Base-by-base conservation (phyloP, 2,113 vertebrate genomes). In the Eolophus roseicapilla region DNA sequence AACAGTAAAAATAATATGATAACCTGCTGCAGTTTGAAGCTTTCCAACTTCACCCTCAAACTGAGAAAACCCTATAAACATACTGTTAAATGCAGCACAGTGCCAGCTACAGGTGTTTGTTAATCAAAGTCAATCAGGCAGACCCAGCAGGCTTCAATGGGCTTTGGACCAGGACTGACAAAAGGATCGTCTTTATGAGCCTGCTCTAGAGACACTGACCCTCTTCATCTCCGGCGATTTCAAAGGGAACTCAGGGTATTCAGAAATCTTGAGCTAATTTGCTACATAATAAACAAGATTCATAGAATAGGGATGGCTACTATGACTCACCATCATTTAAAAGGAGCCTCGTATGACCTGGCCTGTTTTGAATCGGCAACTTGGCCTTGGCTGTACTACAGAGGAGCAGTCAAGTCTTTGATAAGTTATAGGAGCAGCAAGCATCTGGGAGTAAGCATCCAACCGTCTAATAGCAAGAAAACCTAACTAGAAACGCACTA, bases 261-360 rank as follows among this genome's bases (percentile, higher is more conserved):
- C 76, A 92, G 44, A 89, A 95, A 92, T 84, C 91, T 73, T 89
- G 88, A 96, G 91, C 95, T 96, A 87, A 95, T 95, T 78, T 95
- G 92, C 91, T 93, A 78, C 86, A 86, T 64, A 93, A 84, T 80
- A 96, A 97, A 94, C 86, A 96, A 84, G 92, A 81, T 86, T 75
- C 88, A 37, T 86, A 49, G 80, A 94, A 92, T 49, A 84, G 75
- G 73, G 60, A 91, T 93, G 86, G 86, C 37, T 87, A 69, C 88
- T 88, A 79, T 94, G 86, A 86, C 60, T 94, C 96, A 93, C n/a
- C 1, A 1, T 25, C 2, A 0, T 64, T 74, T 89, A 69, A 90
- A 91, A 93, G 87, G 44, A 94, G 71, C 90, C 87, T 49, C 2
- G 53, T 81, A 94, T 37, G 84, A 96, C 88, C 67, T 9, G 55